Conservation (phyloP, 2,113 vertebrate species). For the Perca schrenkii region DNA sequence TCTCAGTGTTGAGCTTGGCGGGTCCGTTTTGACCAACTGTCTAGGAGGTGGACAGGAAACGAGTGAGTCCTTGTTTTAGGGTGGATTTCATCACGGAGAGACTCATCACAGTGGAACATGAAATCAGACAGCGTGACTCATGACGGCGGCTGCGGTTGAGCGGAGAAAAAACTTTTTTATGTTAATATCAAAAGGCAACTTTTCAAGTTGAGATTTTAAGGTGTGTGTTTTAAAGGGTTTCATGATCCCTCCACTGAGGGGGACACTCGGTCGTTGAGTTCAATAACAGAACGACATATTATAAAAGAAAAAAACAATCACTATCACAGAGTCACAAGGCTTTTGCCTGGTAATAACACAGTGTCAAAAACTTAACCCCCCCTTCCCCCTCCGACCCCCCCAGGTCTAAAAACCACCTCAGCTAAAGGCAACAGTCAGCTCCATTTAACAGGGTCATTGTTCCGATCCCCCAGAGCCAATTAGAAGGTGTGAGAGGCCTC, state of each 20-base stretch:
- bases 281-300: neutral
- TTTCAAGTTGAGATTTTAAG: conserved; percentile 63
- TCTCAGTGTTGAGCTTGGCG: neutral
- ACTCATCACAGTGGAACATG: conserved; percentile 50
- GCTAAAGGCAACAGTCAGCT: conserved; percentile 38
- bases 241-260: conserved; percentile 8
- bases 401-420: neutral
- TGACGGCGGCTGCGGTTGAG: neutral
- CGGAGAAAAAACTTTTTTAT: neutral
- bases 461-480: conserved; percentile 59
- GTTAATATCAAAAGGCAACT: conserved; percentile 60
- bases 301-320: neutral
- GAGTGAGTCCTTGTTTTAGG: conserved; percentile 9
- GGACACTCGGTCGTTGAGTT: conserved; percentile 2
- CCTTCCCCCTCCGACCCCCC: too few species aligned
- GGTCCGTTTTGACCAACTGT: neutral
- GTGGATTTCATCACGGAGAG: conserved; percentile 7
- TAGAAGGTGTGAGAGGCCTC: conserved; percentile 62
- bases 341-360: conserved; percentile 19
- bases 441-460: conserved; percentile 35
- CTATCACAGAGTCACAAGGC: conserved; percentile 11
- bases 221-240: conserved; percentile 71
- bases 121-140: conserved; percentile 7
- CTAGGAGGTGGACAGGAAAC: neutral
- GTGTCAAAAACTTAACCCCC: neutral